Evolutionary conservation across 2,797 vertebrate species (phyloP), one percentile per base, ranked within the genome.

Genomic region (Mustela erminea): DNA sequence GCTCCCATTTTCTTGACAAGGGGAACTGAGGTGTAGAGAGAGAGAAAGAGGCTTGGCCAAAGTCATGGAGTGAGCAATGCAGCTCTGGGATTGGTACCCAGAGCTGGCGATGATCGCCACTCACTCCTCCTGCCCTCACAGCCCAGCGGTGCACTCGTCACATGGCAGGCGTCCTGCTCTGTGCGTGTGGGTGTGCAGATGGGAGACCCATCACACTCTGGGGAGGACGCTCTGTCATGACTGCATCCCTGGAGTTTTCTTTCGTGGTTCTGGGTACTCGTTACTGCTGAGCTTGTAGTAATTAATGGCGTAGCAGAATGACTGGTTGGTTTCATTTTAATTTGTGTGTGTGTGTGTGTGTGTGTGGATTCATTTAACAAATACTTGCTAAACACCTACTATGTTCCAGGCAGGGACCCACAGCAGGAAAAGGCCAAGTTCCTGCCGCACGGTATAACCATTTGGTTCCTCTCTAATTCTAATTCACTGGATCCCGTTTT

Each of bases 111-210:
- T 13, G 9, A 8, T 21, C 1, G 6, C 78, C 9, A 9, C 25
- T 43, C 27, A 58, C 58, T 75, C 27, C 49, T 14, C 7, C 2
- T 20, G 18, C 60, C 52, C 83, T n/a, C 27, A 35, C 1, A 27
- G 27, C 68, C 77, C 32, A 38, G 17, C 27, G 32, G 7, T 35
- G 3, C 21, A 18, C n/a, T 1, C 41, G 35, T 14, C 23, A 35
- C 1, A 3, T 4, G 7, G 49, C 27, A 15, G 0, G 0, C 0
- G 7, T 49, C 38, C 32, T 49, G 3, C 46, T 29, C 21, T 62
- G 12, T 60, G 43, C 3, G 0, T 20, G n/a, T 32, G 21, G 27
- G 23, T 14, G 29, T 2, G 9, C 8, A 12, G 25, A 35, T 82
- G 49, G 52, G 56, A 54, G 80, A n/a, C 12, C n/a, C 38, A 3